phyloP scores from a whole-genome alignment of 2,113 vertebrate species.

The Thamnaconus septentrionalis region DNA sequence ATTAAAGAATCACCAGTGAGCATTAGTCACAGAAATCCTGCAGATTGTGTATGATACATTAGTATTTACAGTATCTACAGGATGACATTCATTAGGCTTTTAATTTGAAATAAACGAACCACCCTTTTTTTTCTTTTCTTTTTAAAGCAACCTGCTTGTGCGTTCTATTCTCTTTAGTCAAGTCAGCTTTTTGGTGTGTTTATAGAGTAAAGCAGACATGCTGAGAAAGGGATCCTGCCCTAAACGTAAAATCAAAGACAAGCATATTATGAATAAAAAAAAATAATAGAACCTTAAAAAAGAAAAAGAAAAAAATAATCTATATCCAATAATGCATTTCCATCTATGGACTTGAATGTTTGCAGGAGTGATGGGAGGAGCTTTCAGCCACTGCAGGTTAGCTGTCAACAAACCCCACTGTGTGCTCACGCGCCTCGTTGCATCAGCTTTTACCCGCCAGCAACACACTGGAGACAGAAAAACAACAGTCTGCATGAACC shows the following conservation, averaged over 20 bases:
- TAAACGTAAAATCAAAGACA: neutral
- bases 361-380: too few relatives aligned
- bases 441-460: too few relatives aligned
- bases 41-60: neutral
- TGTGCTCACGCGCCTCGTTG: too few relatives aligned
- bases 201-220: slow-evolving; percentile 1
- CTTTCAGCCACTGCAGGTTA: too few relatives aligned
- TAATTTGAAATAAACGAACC: slow-evolving; percentile 8
- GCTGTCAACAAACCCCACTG: too few relatives aligned
- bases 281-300: too few relatives aligned
- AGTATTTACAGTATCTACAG: slow-evolving; percentile 23
- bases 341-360: too few relatives aligned
- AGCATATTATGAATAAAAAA: too few relatives aligned
- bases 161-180: neutral
- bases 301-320: too few relatives aligned
- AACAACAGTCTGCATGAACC: too few relatives aligned
- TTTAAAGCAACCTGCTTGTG: neutral
- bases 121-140: neutral
- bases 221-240: slow-evolving; percentile 24
- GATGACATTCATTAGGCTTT: slow-evolving; percentile 19
- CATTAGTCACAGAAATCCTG: slow-evolving; percentile 4
- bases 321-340: too few relatives aligned
- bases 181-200: neutral
- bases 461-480: too few relatives aligned
- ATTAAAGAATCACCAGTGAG: slow-evolving; percentile 26